Evolutionary conservation across 2,113 vertebrate genomes (phyloP), one percentile per base, ranked within the genome.

Genomic region (Macaca fascicularis): DNA sequence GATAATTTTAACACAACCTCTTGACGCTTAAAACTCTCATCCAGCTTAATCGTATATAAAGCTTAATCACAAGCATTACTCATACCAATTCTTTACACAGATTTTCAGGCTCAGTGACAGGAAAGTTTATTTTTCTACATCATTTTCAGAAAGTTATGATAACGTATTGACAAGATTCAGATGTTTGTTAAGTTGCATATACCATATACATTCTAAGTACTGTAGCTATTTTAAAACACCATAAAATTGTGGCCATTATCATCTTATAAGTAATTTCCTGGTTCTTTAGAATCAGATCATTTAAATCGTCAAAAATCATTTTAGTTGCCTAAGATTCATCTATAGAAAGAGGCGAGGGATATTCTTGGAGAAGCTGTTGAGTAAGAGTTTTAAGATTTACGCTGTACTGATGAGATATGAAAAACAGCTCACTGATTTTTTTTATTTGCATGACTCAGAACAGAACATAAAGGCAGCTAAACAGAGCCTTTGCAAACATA

Each of bases 281-380:
- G 83, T 48, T 87, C 80, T 67, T 98, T 96, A 76, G 48, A 96
- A 97, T 97, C 32, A 74, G 97, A 88, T 86, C 35, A 64, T 75
- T 76, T 93, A 57, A 78, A 92, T 97, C 27, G 82, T 86, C 82
- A 95, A n/a, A 78, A 90, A 90, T 89, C 57, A 97, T 97, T 98
- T 96, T 86, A 95, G 22, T 93, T 98, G 97, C 93, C 92, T 98
- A 74, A 27, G 80, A 83, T 95, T 80, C 87, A 96, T 79, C 80
- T 85, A 45, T 87, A 48, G 52, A 98, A 84, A 84, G 13, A 97
- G 94, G 59, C 48, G 69, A 94, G 81, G 45, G 88, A 25, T 97
- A 89, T 96, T 95, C 85, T 96, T 98, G 94, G 95, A 98, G 98
- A 98, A 96, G 72, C 96, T 94, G 88, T 97, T 86, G 82, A 96